Evolutionary conservation across 2,888 invertebrate genomes (phyloP).

Genomic region (Aelia acuminata): DNA sequence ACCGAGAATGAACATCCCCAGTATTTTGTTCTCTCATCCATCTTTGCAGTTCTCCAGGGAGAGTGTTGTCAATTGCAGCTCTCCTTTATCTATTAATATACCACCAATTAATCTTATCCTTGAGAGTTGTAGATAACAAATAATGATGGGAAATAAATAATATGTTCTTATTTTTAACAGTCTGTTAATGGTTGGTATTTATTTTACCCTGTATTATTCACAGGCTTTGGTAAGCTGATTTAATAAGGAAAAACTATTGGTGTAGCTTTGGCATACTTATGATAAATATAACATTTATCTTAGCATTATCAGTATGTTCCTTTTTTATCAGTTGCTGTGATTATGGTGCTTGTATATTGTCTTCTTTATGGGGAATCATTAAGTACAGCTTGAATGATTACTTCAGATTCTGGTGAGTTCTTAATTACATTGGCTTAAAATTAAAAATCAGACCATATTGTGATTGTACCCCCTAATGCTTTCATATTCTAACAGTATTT

Average conservation of each 20-base stretch:
- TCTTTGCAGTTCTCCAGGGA: too few species aligned
- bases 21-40: too few species aligned
- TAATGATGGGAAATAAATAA: too few species aligned
- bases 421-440: neutral
- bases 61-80: too few species aligned
- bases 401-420: slow-evolving; percentile 69
- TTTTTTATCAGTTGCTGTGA: slow-evolving; percentile 52
- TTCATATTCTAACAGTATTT: neutral
- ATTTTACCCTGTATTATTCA: too few species aligned
- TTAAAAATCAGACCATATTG: slow-evolving; percentile 75
- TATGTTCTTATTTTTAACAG: neutral
- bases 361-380: slow-evolving; percentile 14
- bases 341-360: neutral
- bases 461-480: neutral
- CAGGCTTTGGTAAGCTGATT: neutral
- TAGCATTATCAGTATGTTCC: slow-evolving; percentile 69
- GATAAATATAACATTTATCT: slow-evolving; percentile 68
- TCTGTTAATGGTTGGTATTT: neutral
- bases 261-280: neutral
- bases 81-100: too few species aligned
- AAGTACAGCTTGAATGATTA: slow-evolving; percentile 86
- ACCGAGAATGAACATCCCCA: too few species aligned
- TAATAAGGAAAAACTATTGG: neutral
- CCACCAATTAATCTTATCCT: too few species aligned
- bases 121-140: too few species aligned